Percentiles rank a stretch among this genome's conserved stretches.
These are phyloP conservation scores for Staurois parvus DNA, from an alignment of 2,797 vertebrate species.

Conservation along the genomic window DNA sequence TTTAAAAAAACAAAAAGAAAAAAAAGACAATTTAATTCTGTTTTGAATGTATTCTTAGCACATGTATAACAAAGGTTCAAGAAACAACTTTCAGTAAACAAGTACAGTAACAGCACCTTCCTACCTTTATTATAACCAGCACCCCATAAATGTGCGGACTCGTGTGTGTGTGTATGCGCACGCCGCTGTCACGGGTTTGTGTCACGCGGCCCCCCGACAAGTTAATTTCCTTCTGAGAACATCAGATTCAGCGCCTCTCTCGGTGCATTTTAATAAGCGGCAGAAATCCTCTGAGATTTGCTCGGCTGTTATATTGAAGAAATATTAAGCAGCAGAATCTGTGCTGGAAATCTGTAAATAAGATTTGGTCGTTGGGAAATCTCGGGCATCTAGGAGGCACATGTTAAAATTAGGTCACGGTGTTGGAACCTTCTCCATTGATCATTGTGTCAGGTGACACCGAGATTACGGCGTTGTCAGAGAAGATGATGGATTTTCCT, in stretches of 20 bases:
- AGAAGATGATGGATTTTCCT: constrained; percentile 36
- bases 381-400: constrained; percentile 35
- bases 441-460: constrained; percentile 51
- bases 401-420: constrained; percentile 42
- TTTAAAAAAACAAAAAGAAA: too few species aligned
- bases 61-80: too few species aligned
- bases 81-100: too few species aligned
- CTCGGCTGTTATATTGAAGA: neutral
- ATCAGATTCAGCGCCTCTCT: neutral
- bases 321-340: constrained; percentile 8
- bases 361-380: constrained; percentile 1
- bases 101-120: too few species aligned
- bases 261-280: constrained; percentile 23
- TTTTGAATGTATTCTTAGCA: too few species aligned
- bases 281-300: constrained; percentile 10
- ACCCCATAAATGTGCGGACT: neutral
- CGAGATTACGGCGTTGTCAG: constrained; percentile 30
- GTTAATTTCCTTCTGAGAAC: constrained; percentile 8
- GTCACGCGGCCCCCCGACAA: neutral
- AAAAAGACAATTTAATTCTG: too few species aligned
- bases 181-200: neutral
- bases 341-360: constrained; percentile 20
- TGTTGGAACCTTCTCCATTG: constrained; percentile 27
- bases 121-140: neutral
- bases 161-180: neutral